Conservation (phyloP, 2,113 vertebrate species). For the Canis aureus region DNA sequence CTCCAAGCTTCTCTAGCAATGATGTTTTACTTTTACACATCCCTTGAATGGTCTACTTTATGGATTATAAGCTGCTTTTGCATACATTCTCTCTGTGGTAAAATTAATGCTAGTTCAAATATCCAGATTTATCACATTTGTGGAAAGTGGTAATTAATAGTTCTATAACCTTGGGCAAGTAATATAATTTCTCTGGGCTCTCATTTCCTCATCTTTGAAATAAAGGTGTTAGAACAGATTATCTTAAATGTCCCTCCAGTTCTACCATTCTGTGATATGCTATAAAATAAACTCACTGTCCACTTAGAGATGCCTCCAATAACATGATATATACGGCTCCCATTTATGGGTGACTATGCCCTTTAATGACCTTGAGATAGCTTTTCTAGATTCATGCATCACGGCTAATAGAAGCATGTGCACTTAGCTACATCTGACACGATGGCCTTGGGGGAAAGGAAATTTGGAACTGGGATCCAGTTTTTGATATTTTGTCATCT, state of each 20-base stretch:
- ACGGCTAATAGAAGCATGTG: neutral
- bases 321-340: neutral
- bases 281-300: neutral
- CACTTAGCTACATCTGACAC: neutral
- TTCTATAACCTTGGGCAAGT: neutral
- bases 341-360: neutral
- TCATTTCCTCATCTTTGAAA: neutral
- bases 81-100: neutral
- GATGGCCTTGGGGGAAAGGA: neutral
- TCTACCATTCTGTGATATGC: neutral
- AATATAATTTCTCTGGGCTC: neutral
- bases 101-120: neutral
- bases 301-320: neutral
- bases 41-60: neutral
- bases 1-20: neutral
- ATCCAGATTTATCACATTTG: neutral
- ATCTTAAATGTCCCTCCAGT: neutral
- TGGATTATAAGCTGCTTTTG: neutral
- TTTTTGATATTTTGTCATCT: neutral
- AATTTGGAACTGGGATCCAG: neutral
- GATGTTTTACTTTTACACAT: accelerated
- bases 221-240: neutral
- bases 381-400: neutral
- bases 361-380: neutral
- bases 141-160: neutral